phyloP scores from a whole-genome alignment of 2,113 vertebrate species.

The Trochalopteron elliotii region DNA sequence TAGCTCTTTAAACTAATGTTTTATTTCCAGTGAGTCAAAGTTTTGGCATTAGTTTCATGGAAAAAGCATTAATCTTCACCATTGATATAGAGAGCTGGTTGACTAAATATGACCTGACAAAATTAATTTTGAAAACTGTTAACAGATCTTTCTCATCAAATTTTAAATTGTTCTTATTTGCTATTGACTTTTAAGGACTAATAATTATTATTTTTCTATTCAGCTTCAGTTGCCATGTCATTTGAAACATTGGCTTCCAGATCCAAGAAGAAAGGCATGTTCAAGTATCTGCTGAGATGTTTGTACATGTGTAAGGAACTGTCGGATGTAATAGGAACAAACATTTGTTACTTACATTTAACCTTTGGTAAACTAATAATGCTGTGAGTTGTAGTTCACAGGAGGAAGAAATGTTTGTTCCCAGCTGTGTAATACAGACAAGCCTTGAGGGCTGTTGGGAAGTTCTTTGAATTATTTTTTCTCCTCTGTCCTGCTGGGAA shows the following conservation, averaged over 20 bases:
- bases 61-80: constrained; percentile 76
- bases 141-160: constrained; percentile 68
- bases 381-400: constrained; percentile 32
- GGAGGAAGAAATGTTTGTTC: constrained; percentile 48
- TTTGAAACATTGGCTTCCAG: constrained; percentile 48
- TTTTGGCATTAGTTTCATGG: constrained; percentile 75
- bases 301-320: background rate
- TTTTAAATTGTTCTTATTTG: constrained; percentile 50
- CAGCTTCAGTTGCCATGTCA: constrained; percentile 8
- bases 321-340: background rate
- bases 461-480: constrained; percentile 63
- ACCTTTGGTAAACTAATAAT: constrained; percentile 43
- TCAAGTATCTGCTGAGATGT: background rate
- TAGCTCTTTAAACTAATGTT: constrained; percentile 73
- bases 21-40: constrained; percentile 75
- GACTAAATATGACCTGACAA: constrained; percentile 69
- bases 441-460: constrained; percentile 36
- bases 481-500: constrained; percentile 69
- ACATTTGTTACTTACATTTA: constrained; percentile 42
- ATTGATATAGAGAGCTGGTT: constrained; percentile 65
- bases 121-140: constrained; percentile 65
- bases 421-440: constrained; percentile 50
- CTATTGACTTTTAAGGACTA: constrained; percentile 41
- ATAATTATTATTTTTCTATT: constrained; percentile 24
- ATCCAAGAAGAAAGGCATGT: constrained; percentile 48